phyloP scores from a whole-genome alignment of 2,888 invertebrate species.

The Drosophila planitibia region DNA sequence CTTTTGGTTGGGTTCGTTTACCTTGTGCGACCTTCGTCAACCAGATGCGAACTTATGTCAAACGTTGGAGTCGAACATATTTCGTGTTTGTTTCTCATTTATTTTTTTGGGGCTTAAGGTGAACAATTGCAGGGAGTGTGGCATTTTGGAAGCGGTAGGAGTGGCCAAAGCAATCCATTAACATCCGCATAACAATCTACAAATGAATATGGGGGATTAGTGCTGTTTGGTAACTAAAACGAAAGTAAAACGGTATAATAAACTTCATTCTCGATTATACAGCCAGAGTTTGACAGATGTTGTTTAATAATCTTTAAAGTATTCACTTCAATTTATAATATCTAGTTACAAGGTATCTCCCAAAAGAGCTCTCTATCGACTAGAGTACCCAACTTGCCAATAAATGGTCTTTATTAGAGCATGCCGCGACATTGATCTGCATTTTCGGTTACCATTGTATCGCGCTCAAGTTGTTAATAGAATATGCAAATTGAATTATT shows the following conservation, averaged over 20 bases:
- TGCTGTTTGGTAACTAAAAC: not conserved
- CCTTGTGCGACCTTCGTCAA: constrained; percentile 55
- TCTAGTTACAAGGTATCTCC: not conserved
- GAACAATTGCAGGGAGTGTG: not conserved
- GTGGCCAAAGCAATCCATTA: constrained; percentile 27
- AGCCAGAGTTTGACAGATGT: not conserved
- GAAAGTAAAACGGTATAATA: not conserved
- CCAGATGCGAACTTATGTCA: constrained; percentile 51
- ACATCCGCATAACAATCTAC: not conserved
- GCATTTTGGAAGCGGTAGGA: not conserved
- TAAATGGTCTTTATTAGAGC: not conserved
- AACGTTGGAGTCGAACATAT: constrained; percentile 44
- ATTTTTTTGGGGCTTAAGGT: constrained; percentile 29
- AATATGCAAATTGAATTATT: constrained; percentile 45
- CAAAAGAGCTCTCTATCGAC: not conserved
- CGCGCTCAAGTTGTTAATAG: constrained; percentile 9
- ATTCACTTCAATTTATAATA: not conserved
- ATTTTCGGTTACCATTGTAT: not conserved
- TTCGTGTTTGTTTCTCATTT: constrained; percentile 56
- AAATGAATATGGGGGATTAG: not conserved
- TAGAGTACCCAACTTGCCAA: not conserved
- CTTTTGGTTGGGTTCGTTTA: constrained; percentile 40
- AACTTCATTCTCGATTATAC: not conserved
- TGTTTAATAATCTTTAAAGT: not conserved
- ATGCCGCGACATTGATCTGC: not conserved